Conservation (phyloP, 2,113 vertebrate genomes). For the Sinocyclocheilus grahami region DNA sequence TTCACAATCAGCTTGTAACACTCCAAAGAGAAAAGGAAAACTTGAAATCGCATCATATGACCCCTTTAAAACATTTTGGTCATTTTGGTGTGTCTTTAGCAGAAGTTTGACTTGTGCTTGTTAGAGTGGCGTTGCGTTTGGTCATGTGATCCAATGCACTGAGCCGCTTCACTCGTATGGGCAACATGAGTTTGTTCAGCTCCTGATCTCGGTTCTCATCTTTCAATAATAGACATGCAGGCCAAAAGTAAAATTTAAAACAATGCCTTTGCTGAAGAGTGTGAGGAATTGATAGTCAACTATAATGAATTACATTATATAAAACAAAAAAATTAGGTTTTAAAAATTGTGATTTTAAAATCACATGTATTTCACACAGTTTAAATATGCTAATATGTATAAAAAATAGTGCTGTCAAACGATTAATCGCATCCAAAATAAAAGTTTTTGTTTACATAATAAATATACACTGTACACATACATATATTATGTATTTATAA, state of each 20-base stretch:
- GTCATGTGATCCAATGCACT: background rate
- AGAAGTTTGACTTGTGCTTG: background rate
- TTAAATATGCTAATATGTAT: background rate
- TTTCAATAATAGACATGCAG: background rate
- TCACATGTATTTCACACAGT: background rate
- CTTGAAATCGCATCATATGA: too few species aligned
- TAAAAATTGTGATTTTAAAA: background rate
- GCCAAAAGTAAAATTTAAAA: background rate
- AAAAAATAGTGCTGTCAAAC: too few species aligned
- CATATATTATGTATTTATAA: too few species aligned
- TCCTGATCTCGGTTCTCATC: background rate
- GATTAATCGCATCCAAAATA: too few species aligned
- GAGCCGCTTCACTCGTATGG: too few species aligned
- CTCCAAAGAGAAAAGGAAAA: too few species aligned
- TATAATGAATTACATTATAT: background rate
- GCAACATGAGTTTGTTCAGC: background rate
- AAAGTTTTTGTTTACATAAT: too few species aligned
- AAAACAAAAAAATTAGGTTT: background rate
- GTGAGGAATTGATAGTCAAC: background rate
- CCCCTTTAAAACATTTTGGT: background rate
- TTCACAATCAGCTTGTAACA: too few species aligned
- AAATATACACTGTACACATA: too few species aligned
- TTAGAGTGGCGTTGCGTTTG: background rate
- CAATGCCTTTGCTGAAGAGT: background rate
- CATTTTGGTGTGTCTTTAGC: background rate